Conservation (phyloP, 2,888 invertebrate species). For the Lithophane socia region DNA sequence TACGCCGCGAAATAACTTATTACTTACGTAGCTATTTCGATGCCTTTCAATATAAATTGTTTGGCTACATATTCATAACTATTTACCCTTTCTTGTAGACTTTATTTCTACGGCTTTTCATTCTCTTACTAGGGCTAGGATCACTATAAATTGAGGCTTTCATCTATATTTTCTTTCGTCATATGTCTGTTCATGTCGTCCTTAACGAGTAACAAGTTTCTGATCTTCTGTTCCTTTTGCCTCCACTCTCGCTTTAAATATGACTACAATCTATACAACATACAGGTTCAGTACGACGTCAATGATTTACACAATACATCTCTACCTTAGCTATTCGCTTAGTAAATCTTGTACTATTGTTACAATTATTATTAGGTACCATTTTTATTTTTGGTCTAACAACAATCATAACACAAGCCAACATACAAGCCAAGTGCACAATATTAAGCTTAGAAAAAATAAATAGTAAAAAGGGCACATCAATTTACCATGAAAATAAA, state of each 20-base stretch:
- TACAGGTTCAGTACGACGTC: not conserved
- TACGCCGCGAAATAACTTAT: slow-evolving; percentile 42
- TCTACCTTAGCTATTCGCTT: not conserved
- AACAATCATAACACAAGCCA: too few relatives aligned
- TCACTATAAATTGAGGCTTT: not conserved
- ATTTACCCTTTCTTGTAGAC: slow-evolving; percentile 19
- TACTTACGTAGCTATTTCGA: slow-evolving; percentile 27
- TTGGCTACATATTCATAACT: slow-evolving; percentile 39
- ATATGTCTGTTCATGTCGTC: too few relatives aligned
- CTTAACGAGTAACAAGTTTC: not conserved
- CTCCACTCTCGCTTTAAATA: not conserved
- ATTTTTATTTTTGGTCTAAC: not conserved
- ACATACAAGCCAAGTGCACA: not conserved
- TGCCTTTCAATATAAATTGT: slow-evolving; percentile 34
- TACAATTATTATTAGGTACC: not conserved
- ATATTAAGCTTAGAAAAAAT: not conserved
- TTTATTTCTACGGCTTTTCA: not conserved
- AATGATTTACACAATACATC: not conserved
- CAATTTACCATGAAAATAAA: not conserved
- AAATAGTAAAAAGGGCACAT: not conserved
- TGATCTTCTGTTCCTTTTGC: not conserved
- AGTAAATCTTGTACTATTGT: not conserved
- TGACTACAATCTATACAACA: too few relatives aligned
- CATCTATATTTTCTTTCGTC: not conserved
- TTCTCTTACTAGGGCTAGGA: not conserved